Base-by-base conservation (phyloP, 1,140 invertebrate genomes). In the Bicyclus anynana region DNA sequence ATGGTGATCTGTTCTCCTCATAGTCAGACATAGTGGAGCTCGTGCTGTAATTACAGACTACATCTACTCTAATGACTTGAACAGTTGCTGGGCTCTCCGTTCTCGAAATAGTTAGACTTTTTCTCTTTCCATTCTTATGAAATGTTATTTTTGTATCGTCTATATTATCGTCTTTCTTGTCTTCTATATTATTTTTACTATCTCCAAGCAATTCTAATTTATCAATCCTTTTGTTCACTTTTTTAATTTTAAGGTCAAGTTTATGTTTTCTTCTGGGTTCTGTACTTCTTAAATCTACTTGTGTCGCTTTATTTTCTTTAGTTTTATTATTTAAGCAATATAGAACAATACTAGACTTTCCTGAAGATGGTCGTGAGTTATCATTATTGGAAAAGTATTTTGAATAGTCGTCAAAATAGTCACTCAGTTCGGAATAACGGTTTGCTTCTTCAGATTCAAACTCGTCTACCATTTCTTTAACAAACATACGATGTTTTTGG, bases 31-130 rank as follows among this genome's bases (percentile, higher is more conserved):
- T 52, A n/a, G 65, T 60, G 5, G 80, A 77, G 42, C 65, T 71
- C 23, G 53, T 53, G 18, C 67, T 74, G 52, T 81, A 72, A 58
- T 84, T 83, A 54, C 80, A 84, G 17, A 86, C 74, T 16, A 89
- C 87, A 58, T 89, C 87, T 0, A 89, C 84, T 69, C 88, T 75
- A 26, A 89, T 89, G 2, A 89, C 74, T 72, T 89, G 87, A 5
- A 88, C 71, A 0, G 85, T 89, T 44, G 87, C 87, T 1, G 88
- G 88, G 54, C 84, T 89, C 35, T 81, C 84, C 9, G 74, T 64
- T 29, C 82, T 78, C 3, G 88, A 88, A 59, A 89, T 80, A 2
- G 87, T 89, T 0, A 89, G 65, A 61, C 84, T 86, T 69, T 89
- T 89, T 49, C 84, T 70, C 61, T 82, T 82, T n/a, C 83, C 84